phyloP scores from a whole-genome alignment of 2,797 vertebrate genomes.

The Galagoides demidoff region DNA sequence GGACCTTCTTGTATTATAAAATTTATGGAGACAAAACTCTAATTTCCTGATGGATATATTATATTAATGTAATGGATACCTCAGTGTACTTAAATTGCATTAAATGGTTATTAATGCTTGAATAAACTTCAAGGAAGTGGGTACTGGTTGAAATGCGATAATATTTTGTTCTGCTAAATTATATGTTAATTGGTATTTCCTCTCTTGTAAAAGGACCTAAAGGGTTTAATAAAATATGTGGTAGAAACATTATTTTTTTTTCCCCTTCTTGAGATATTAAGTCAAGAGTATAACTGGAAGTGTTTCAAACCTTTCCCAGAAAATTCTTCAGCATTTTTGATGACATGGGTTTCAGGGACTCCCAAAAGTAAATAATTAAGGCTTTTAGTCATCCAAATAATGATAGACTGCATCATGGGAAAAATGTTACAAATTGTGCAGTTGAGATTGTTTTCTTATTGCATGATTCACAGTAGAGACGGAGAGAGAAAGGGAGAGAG shows the following conservation, averaged over 20 bases:
- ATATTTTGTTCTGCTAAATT: conserved; percentile 93
- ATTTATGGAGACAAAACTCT: conserved; percentile 91
- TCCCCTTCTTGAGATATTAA: conserved; percentile 86
- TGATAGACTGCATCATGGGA: conserved; percentile 66
- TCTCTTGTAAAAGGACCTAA: conserved; percentile 91
- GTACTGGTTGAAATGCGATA: conserved; percentile 91
- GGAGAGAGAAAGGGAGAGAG: not conserved
- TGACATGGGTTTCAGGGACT: conserved; percentile 77
- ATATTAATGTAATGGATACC: conserved; percentile 93
- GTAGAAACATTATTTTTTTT: conserved; percentile 86
- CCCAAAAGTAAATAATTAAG: conserved; percentile 82
- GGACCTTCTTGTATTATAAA: conserved; percentile 90
- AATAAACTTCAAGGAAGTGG: conserved; percentile 93
- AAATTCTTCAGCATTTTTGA: conserved; percentile 82
- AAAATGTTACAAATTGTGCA: conserved; percentile 55
- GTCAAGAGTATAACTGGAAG: conserved; percentile 87
- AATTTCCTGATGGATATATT: conserved; percentile 92
- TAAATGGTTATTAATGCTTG: conserved; percentile 93
- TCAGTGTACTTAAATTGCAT: conserved; percentile 91
- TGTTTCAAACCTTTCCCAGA: conserved; percentile 87
- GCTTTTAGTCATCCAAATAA: conserved; percentile 76
- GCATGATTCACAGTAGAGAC: not conserved
- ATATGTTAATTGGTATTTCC: conserved; percentile 92
- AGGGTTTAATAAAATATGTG: conserved; percentile 91
- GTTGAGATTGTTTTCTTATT: conserved; percentile 66